Evolutionary conservation across 2,113 vertebrate species (phyloP), one percentile per base, ranked within the genome.

Genomic region (Salvator merianae): DNA sequence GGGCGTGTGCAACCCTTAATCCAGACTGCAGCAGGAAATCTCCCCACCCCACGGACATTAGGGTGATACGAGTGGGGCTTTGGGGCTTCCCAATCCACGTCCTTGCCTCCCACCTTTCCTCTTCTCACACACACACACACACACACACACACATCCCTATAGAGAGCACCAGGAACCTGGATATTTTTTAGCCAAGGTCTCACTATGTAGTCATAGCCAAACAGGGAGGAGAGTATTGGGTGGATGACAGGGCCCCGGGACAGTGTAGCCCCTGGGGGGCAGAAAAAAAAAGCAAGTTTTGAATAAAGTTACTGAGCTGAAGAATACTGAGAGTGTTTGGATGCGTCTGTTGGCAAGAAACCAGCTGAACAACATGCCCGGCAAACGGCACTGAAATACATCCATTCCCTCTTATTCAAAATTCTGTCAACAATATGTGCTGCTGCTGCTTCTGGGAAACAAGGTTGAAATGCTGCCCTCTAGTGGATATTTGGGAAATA

Each of bases 231-330:
- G 30, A 50, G 30, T 18, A 32, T 69, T 47, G 22, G n/a, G 71
- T 20, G n/a, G 65, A 77, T 84, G 66, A 70, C 65, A 65, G 53
- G 32, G 53, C 66, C 32, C 66, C 85, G 79, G 79, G 84, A 69
- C 72, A 76, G 63, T 53, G 84, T 75, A 81, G 79, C 71, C 71
- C 77, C 79, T 75, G 84, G 79, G 72, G 71, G 78, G 78, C 71
- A 70, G 38, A 43, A 30, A 30, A 43, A 55, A n/a, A 53, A 50
- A 5, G 18, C n/a, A n/a, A 20, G 43, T 72, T 70, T 47, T 40
- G 85, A 82, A 77, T 86, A 82, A 82, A 86, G 68, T 65, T 63
- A 26, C 40, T 18, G 66, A 63, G 68, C 65, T 78, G 40, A 55
- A 72, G 59, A 72, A 78, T 20, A 2, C 59, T 10, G 24, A 72